phyloP scores from a whole-genome alignment of 2,888 invertebrate genomes.

The Xanthorhoe spadicearia region DNA sequence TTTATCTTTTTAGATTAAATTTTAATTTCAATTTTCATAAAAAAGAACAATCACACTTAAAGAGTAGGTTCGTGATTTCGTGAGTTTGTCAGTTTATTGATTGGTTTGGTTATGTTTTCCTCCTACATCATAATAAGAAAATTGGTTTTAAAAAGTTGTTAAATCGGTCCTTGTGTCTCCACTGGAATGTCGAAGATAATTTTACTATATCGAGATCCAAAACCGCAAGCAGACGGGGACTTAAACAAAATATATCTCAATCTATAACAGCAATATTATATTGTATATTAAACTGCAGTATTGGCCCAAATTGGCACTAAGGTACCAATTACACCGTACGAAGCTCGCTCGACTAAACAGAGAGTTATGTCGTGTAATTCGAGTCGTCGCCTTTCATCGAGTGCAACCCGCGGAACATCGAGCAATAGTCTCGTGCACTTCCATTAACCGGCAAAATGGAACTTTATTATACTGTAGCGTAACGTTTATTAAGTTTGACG shows the following conservation, averaged over 20 bases:
- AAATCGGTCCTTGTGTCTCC: no score
- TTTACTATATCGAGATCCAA: neutral
- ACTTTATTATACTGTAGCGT: slow-evolving; percentile 50
- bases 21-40: no score
- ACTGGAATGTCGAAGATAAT: no score
- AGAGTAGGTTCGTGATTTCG: no score
- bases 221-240: neutral
- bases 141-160: no score
- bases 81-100: no score
- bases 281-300: slow-evolving; percentile 39
- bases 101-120: no score
- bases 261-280: slow-evolving; percentile 32
- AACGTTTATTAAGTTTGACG: slow-evolving; percentile 35
- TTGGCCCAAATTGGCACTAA: slow-evolving; percentile 61
- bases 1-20: no score
- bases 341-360: slow-evolving; percentile 58
- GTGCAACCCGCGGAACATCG: slow-evolving; percentile 59
- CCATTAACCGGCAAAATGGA: slow-evolving; percentile 58
- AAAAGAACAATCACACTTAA: no score
- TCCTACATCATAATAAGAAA: no score
- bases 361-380: slow-evolving; percentile 60
- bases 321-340: slow-evolving; percentile 67
- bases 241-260: slow-evolving; percentile 8
- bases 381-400: slow-evolving; percentile 60
- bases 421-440: slow-evolving; percentile 56